These are phyloP conservation scores for Phragmatobia fuliginosa DNA, from an alignment of 2,888 invertebrate genomes.

Conservation along the genomic window DNA sequence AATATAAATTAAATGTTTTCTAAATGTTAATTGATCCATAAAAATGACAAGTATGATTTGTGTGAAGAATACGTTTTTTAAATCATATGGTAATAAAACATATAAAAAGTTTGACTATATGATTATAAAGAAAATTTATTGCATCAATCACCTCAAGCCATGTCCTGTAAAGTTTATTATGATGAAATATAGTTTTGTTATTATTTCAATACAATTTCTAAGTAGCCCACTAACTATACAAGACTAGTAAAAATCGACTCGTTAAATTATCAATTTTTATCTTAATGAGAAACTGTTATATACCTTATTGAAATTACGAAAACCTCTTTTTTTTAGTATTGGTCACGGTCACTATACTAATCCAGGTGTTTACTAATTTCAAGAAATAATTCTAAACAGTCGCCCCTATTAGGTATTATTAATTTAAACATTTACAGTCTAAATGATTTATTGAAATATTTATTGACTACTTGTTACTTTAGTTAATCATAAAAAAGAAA, in stretches of 20 bases:
- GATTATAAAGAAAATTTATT: slow-evolving; percentile 40
- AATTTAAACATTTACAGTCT: background rate
- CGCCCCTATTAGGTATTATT: background rate
- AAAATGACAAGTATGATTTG: slow-evolving; percentile 44
- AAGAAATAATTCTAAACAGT: background rate
- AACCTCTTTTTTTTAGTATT: slow-evolving; percentile 4
- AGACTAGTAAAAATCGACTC: background rate
- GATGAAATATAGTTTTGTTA: background rate
- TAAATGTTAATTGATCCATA: slow-evolving; percentile 38
- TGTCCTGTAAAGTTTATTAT: background rate
- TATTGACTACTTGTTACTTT: background rate
- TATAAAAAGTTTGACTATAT: slow-evolving; percentile 21
- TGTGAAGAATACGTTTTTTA: slow-evolving; percentile 32
- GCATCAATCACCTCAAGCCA: slow-evolving; percentile 6
- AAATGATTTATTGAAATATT: background rate
- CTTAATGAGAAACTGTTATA: slow-evolving; percentile 5
- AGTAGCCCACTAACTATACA: background rate
- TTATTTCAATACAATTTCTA: background rate
- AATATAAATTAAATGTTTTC: slow-evolving; percentile 24
- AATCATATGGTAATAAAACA: slow-evolving; percentile 35
- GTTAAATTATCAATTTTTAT: background rate
- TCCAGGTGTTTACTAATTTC: background rate
- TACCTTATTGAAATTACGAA: slow-evolving; percentile 6
- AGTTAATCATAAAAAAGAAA: background rate
- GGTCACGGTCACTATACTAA: background rate